Percentiles rank a stretch among this genome's conserved stretches.
These are phyloP conservation scores for Melanotaenia parkinsoni DNA, from an alignment of 2,797 vertebrate genomes.

Conservation along the genomic window DNA sequence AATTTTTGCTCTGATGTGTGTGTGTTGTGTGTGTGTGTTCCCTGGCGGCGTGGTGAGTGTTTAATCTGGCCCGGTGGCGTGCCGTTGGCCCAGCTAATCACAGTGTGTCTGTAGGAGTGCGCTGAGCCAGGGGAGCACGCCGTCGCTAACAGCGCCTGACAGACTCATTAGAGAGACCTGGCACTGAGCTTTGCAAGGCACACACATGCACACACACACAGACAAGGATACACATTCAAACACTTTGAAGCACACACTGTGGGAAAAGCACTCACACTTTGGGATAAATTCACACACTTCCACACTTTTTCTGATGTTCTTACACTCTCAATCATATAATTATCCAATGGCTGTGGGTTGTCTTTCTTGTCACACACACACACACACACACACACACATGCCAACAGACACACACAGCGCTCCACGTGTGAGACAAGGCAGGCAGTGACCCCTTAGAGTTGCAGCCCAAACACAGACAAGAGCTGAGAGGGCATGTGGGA, in stretches of 20 bases:
- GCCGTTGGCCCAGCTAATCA: constrained; percentile 85
- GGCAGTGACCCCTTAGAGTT: constrained; percentile 78
- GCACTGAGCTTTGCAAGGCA: constrained; percentile 76
- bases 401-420: constrained; percentile 41
- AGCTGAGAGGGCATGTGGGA: constrained; percentile 73
- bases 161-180: constrained; percentile 86
- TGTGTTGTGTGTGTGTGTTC: constrained; percentile 54
- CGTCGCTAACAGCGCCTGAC: constrained; percentile 83
- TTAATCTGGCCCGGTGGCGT: constrained; percentile 85
- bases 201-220: constrained; percentile 37
- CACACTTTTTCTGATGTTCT: constrained; percentile 43
- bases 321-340: constrained; percentile 64
- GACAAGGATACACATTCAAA: constrained; percentile 32
- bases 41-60: constrained; percentile 78
- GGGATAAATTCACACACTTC: constrained; percentile 70
- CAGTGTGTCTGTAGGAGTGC: constrained; percentile 80
- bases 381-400: constrained; percentile 38
- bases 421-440: constrained; percentile 78
- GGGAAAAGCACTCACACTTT: constrained; percentile 69
- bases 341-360: constrained; percentile 42
- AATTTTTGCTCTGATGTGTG: constrained; percentile 50
- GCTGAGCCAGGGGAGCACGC: constrained; percentile 79
- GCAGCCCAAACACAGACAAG: constrained; percentile 81
- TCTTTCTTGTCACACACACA: constrained; percentile 27
- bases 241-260: constrained; percentile 61